phyloP scores from a whole-genome alignment of 2,888 invertebrate species.

The Hirtodrosophila alboralis region DNA sequence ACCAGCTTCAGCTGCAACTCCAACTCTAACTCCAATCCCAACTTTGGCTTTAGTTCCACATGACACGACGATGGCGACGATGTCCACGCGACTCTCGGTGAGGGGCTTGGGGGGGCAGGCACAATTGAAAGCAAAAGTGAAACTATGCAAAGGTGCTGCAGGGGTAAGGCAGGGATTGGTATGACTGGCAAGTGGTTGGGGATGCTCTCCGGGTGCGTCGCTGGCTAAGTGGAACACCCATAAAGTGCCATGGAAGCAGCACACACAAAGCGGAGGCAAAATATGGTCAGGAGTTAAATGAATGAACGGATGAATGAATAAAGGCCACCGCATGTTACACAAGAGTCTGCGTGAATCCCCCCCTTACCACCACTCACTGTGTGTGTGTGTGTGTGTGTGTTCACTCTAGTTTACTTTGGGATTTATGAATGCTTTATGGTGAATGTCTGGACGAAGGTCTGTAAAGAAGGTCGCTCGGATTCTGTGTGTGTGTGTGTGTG shows the following conservation, averaged over 20 bases:
- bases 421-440: conserved; percentile 84
- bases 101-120: conserved; percentile 27
- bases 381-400: conserved; percentile 35
- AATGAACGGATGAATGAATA: conserved; percentile 79
- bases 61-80: conserved; percentile 38
- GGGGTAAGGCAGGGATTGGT: neutral
- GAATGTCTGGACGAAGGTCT: conserved; percentile 77
- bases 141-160: conserved; percentile 54
- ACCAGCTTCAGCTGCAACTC: conserved; percentile 3
- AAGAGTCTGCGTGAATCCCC: conserved; percentile 52
- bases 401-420: conserved; percentile 82
- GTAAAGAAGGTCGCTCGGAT: conserved; percentile 50
- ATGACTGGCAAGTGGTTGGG: neutral
- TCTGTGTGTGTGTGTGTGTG: no score
- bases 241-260: conserved; percentile 39
- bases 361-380: neutral
- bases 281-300: conserved; percentile 71
- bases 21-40: no score
- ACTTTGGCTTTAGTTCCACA: neutral
- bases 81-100: conserved; percentile 25
- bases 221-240: conserved; percentile 47
- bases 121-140: conserved; percentile 74
- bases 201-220: conserved; percentile 5
- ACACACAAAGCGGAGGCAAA: conserved; percentile 43
- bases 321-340: conserved; percentile 77